Percentiles rank a stretch among this genome's conserved stretches.
Conservation (phyloP, 2,797 vertebrate species). For the Spondyliosoma cantharus region DNA sequence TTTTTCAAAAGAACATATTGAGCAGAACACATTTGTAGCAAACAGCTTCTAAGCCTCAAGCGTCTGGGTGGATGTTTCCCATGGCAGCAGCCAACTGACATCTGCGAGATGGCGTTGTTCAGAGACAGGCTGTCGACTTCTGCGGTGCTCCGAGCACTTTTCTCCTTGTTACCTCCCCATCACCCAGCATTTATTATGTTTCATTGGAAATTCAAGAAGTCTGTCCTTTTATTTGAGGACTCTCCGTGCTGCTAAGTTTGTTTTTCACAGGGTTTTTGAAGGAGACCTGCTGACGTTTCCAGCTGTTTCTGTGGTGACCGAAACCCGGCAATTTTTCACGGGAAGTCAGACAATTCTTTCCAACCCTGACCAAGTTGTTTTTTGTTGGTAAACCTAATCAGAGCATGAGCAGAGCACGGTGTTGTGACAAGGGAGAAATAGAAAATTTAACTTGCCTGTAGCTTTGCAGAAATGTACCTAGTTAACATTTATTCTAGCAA, state of each 20-base stretch:
- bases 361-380: no score
- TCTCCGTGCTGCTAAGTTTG: slow-evolving; percentile 9
- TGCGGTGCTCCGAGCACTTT: neutral
- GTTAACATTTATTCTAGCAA: no score
- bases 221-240: neutral
- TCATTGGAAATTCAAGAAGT: neutral
- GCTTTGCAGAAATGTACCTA: no score
- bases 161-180: neutral
- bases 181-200: neutral
- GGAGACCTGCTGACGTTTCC: no score
- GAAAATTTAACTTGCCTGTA: no score
- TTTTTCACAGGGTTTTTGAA: slow-evolving; percentile 11
- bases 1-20: neutral
- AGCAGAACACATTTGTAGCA: neutral
- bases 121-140: neutral
- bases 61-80: neutral
- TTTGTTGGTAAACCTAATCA: no score
- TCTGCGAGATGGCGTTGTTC: neutral
- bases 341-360: no score
- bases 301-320: no score
- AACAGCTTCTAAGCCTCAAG: neutral
- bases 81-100: neutral
- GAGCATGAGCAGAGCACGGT: no score
- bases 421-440: no score
- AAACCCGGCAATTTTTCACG: no score